Evolutionary conservation across 92 coral and sea anemone species (phyloP).

Genomic region (Diadumene lineata): DNA sequence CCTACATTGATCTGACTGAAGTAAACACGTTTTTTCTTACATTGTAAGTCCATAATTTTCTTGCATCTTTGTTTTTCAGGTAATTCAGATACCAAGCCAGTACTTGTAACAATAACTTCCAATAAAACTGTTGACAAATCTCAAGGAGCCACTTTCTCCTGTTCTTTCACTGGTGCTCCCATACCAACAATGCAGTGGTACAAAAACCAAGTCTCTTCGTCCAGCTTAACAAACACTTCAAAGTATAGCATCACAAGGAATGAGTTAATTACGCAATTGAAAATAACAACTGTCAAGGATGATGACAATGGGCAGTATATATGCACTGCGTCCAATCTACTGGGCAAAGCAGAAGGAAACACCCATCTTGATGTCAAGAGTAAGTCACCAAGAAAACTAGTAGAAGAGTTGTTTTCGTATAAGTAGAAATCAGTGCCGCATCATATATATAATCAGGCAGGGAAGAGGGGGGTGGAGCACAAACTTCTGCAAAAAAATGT

Average conservation of each 20-base stretch:
- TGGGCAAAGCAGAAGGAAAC: conserved; percentile 51
- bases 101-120: conserved; percentile 38
- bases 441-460: too few relatives aligned
- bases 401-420: too few relatives aligned
- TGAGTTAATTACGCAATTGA: conserved; percentile 52
- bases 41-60: background rate
- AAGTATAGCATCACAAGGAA: conserved; percentile 23
- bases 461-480: too few relatives aligned
- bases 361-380: conserved; percentile 65
- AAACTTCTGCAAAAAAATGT: too few relatives aligned
- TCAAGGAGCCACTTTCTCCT: conserved; percentile 49
- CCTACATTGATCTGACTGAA: too few relatives aligned
- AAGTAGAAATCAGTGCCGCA: too few relatives aligned
- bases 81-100: conserved; percentile 68
- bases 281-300: conserved; percentile 40
- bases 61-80: conserved; percentile 22
- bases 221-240: conserved; percentile 42
- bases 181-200: conserved; percentile 71
- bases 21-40: too few relatives aligned
- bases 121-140: conserved; percentile 62
- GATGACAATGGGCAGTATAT: conserved; percentile 63
- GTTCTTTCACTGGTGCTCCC: conserved; percentile 77
- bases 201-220: conserved; percentile 41
- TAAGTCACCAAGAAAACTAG: conserved; percentile 63
- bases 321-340: conserved; percentile 65